Conservation (phyloP, 1,140 invertebrate genomes). For the Goniozus legneri region DNA sequence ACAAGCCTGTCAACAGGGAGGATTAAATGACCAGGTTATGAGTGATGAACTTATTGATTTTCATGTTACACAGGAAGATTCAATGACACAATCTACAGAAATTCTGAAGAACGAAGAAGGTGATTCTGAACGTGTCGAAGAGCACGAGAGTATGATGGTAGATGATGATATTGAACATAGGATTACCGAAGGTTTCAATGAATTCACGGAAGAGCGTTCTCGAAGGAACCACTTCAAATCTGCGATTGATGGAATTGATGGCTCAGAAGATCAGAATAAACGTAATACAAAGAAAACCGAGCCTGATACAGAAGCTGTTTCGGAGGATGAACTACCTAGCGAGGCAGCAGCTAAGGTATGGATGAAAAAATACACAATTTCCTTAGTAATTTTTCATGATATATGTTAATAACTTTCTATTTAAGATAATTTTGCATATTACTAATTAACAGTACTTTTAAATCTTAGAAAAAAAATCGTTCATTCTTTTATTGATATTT, state of each 20-base stretch:
- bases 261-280: conserved; percentile 11
- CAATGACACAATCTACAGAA: conserved; percentile 23
- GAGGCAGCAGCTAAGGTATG: conserved; percentile 48
- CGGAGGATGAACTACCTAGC: conserved; percentile 63
- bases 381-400: not conserved
- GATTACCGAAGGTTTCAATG: conserved; percentile 18
- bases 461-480: no score
- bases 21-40: conserved; percentile 16
- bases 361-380: not conserved
- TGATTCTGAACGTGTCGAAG: conserved; percentile 18
- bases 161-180: conserved; percentile 28
- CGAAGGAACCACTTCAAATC: no score
- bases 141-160: conserved; percentile 19
- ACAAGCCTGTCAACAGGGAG: conserved; percentile 9
- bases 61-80: conserved; percentile 24
- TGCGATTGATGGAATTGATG: conserved; percentile 4
- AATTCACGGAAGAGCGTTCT: conserved; percentile 20
- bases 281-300: conserved; percentile 45
- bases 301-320: conserved; percentile 67
- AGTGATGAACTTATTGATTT: conserved; percentile 30
- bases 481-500: conserved; percentile 12
- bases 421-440: not conserved
- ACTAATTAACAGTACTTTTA: no score
- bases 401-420: conserved; percentile 4
- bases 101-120: conserved; percentile 27